Conservation (phyloP, 2,113 vertebrate species). For the Speoplatyrhinus poulsoni region DNA sequence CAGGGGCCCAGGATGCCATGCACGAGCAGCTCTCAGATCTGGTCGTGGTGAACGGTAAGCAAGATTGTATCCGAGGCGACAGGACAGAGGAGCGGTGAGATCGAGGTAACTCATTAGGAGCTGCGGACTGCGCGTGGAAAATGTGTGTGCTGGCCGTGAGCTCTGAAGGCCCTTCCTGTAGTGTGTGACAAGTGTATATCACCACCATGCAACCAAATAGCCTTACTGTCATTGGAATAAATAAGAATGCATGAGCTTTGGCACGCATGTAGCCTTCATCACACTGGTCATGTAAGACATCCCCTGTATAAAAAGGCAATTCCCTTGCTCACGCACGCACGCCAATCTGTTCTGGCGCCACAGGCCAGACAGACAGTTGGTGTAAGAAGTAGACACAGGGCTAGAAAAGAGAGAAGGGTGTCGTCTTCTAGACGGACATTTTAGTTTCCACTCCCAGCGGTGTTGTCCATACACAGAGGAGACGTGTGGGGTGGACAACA, state of each 20-base stretch:
- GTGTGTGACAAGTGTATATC: constrained; percentile 56
- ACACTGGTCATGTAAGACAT: constrained; percentile 48
- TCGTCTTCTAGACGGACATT: constrained; percentile 60
- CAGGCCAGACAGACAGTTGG: constrained; percentile 46
- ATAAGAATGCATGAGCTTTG: constrained; percentile 64
- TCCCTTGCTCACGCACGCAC: constrained; percentile 27
- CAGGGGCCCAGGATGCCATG: constrained; percentile 25
- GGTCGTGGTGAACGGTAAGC: constrained; percentile 47
- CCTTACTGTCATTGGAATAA: constrained; percentile 58
- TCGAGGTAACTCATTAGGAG: constrained; percentile 62
- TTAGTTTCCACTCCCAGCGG: constrained; percentile 44
- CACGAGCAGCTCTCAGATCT: constrained; percentile 15
- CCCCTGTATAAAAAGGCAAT: constrained; percentile 33
- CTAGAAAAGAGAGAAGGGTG: constrained; percentile 24
- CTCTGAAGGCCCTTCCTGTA: constrained; percentile 54
- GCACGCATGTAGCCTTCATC: constrained; percentile 46
- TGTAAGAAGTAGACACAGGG: constrained; percentile 25
- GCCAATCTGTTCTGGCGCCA: constrained; percentile 28
- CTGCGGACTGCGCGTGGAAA: constrained; percentile 19
- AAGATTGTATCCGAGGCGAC: constrained; percentile 60
- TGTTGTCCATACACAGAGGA: constrained; percentile 50
- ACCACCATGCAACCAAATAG: constrained; percentile 62
- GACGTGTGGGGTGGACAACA: constrained; percentile 20
- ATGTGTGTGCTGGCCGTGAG: constrained; percentile 62
- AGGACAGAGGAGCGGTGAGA: constrained; percentile 52